Base-by-base conservation (phyloP, 2,888 invertebrate genomes). In the Limenitis camilla region DNA sequence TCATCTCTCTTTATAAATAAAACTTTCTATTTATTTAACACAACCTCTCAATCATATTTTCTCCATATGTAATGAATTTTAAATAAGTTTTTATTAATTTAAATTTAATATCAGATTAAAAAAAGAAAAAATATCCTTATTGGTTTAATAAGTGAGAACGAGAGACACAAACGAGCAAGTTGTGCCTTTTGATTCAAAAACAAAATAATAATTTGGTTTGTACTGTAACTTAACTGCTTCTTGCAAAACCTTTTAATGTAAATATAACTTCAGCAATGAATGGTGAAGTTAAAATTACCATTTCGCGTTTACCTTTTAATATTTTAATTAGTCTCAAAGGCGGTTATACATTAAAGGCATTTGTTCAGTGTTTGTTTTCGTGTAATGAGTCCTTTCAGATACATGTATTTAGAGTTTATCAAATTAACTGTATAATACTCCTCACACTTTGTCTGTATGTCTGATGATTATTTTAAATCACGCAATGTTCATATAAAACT, bases 311-410 rank as follows among this genome's bases (percentile, higher is more conserved):
- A 32, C 32, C 43, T 11, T 42, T 40, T 45, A 35, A 45, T 40
- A 51, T 51, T 51, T 51, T 45, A 51, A 51, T 46, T 51, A 40
- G 40, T n/a, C 35, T 51, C 51, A 51, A 51, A 51, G 51, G 51
- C 40, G 51, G 51, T 40, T 45, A 45, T 40, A 51, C 51, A 45
- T 33, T 33, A 51, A 51, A 40, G 44, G 38, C 40, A 33, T 30
- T 33, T 10, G 19, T 44, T 30, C 19, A 44, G 40, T 51, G 45
- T 51, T 51, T 45, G 36, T 45, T 19, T 51, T 30, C n/a, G 9
- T 9, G n/a, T 40, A 45, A 45, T 40, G 43, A 43, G 30, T 39
- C 31, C 10, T 43, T 40, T 40, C 19, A 19, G 1, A 19, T 19
- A 19, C 19, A 19, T 19, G 19, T 19, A 19, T 2, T 19, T 19